Base-by-base conservation (phyloP, 2,113 vertebrate species). In the Mastomys coucha region DNA sequence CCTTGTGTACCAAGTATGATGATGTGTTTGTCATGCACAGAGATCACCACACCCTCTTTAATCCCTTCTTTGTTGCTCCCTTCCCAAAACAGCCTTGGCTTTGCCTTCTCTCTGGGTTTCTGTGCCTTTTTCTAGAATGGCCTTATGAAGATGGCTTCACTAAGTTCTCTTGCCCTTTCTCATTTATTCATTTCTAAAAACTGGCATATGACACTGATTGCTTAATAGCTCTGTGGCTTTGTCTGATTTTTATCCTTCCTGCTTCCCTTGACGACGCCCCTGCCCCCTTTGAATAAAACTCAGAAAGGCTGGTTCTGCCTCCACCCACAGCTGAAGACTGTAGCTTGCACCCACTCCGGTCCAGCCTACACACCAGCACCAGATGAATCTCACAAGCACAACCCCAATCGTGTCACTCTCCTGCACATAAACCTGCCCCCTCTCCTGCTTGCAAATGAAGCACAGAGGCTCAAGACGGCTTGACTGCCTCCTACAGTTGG, bases 351-450 rank as follows among this genome's bases (percentile, higher is more conserved):
- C 93, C 89, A 85, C 95, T 92, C 72, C 1, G 3, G 16, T 63
- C 75, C 95, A 60, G 76, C 97, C 97, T 76, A 93, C 97, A 89
- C 86, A 7, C 49, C 13, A 39, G 16, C 45, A 53, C 89, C 93
- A 78, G 86, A 80, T 92, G 60, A 51, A 42, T 72, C 80, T 80
- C 78, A 45, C n/a, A 77, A 72, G 80, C 69, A 81, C 69, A 88
- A 85, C 91, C 91, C 33, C 0, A n/a, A 87, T 88, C 91, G 2
- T 9, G 70, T 89, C 76, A 73, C 76, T 94, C 45, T 7, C 72
- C 95, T 69, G 42, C 88, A 91, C 84, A 63, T 78, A 67, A 49
- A 31, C 65, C 90, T 91, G 89, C 67, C 73, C 81, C 76, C 72
- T 53, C 90, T 69, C 72, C 73, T 69, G 76, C 72, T 49, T 78